These are phyloP conservation scores for Gallirallus australis DNA, from an alignment of 2,797 vertebrate species.

Conservation along the genomic window DNA sequence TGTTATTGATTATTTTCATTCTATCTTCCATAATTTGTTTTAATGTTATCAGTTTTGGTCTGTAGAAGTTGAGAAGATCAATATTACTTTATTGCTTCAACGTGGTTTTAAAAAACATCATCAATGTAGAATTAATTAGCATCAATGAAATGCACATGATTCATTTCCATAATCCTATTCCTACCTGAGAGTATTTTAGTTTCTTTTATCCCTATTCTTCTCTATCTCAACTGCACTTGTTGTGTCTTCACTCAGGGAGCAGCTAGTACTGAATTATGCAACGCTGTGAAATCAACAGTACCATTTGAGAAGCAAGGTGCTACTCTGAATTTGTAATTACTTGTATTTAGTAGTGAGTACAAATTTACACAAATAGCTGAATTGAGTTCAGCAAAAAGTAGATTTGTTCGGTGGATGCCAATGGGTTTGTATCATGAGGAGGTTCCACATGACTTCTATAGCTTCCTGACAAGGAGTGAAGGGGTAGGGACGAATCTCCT, in stretches of 20 bases:
- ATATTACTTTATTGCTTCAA: neutral
- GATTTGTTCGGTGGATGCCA: neutral
- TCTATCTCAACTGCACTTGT: neutral
- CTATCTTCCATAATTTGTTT: neutral
- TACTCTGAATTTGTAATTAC: neutral
- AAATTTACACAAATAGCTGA: neutral
- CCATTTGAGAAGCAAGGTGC: neutral
- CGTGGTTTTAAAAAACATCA: neutral
- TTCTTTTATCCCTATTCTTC: neutral
- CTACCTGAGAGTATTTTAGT: neutral
- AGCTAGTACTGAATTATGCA: neutral
- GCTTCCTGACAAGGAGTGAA: no score
- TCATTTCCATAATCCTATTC: neutral
- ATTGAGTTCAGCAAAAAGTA: neutral
- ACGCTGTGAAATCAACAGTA: neutral
- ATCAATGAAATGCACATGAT: neutral
- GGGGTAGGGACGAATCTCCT: no score
- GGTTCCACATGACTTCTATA: neutral
- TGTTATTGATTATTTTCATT: conserved; percentile 17
- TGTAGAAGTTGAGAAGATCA: neutral
- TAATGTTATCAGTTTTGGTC: neutral
- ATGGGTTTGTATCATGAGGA: neutral
- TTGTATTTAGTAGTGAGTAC: neutral
- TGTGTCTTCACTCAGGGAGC: neutral
- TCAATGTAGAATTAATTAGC: neutral